Evolutionary conservation across 1,140 invertebrate genomes (phyloP), one percentile per base, ranked within the genome.

Genomic region (Halictus rubicundus): DNA sequence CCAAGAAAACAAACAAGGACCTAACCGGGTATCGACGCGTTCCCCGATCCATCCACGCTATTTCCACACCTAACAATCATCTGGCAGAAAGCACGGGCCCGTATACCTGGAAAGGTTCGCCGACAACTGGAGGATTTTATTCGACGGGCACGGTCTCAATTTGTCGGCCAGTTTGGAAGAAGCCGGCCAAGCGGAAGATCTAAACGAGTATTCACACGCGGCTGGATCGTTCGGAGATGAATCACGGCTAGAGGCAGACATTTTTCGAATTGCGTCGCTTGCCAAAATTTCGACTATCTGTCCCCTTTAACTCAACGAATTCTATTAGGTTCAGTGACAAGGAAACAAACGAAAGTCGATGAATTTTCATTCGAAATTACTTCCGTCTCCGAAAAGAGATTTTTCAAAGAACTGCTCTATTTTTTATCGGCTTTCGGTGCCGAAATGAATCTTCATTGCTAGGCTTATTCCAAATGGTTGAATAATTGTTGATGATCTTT

Each of bases 151-250:
- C 52, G 42, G 66, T 52, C 74, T 77, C 42, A 73, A 80, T 80
- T 73, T 71, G 63, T 80, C 63, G 19, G 68, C 68, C 61, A 60
- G 81, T 83, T 85, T 87, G 75, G 27, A 70, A 79, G 54, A 69
- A 66, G 25, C 25, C 75, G 60, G 39, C 72, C 52, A 78, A 65
- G 69, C 64, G 81, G 71, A 83, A 83, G 64, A 70, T 61, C 74
- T 81, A 78, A 76, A 86, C 68, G 71, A 66, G 79, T 71, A 84
- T 81, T 86, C 72, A 81, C 78, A 83, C 73, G 57, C 64, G 23
- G 69, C 57, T 83, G 81, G 42, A 76, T 81, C 81, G 37, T 76
- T 66, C 63, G 16, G 23, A 9, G 79, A 77, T 78, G 80, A 81
- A 78, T 81, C 80, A 81, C 37, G n/a, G 42, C 57, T 57, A 32